These are phyloP conservation scores for Styela plicata DNA, from an alignment of 23 tunicate species.

Conservation along the genomic window DNA sequence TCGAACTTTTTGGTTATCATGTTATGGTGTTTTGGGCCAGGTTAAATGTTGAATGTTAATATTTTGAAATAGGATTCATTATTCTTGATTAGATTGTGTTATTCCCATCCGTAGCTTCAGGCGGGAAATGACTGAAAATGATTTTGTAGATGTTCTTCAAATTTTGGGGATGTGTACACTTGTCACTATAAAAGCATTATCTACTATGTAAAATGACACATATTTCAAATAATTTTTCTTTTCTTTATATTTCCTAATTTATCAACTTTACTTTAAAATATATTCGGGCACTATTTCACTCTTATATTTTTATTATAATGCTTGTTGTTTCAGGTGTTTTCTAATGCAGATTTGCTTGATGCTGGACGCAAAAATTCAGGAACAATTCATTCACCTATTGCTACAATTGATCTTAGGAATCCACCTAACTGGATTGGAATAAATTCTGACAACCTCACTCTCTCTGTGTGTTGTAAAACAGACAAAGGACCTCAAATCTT, in stretches of 20 bases:
- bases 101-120: no score
- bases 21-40: no score
- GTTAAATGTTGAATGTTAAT: no score
- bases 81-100: no score
- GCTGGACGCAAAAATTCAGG: not conserved
- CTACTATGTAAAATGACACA: no score
- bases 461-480: constrained; percentile 61
- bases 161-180: no score
- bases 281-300: not conserved
- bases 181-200: no score
- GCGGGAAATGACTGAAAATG: no score
- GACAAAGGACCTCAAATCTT: constrained; percentile 51
- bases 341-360: not conserved
- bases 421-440: constrained; percentile 74
- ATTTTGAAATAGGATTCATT: no score
- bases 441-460: constrained; percentile 80
- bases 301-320: not conserved
- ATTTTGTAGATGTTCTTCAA: no score
- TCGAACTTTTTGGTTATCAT: no score
- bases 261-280: not conserved
- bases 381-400: not conserved
- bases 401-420: constrained; percentile 26
- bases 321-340: not conserved
- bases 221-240: not conserved
- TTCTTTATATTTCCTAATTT: not conserved